These are phyloP conservation scores for Bagarius yarrelli DNA, from an alignment of 2,113 vertebrate genomes.

Conservation along the genomic window DNA sequence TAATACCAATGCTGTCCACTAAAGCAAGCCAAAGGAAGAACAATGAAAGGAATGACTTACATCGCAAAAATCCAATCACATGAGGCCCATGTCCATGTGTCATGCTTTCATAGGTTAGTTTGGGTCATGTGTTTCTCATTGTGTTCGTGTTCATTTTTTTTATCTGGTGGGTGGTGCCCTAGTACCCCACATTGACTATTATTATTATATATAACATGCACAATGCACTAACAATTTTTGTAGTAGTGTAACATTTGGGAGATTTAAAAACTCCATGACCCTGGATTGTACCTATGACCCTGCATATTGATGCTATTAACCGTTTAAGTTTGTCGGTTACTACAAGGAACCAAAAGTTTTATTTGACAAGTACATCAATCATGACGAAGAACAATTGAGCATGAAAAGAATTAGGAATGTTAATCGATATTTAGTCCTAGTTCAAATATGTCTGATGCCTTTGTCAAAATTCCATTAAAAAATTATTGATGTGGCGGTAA, in stretches of 20 bases:
- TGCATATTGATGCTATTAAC: not conserved
- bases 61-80: no score
- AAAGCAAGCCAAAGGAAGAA: no score
- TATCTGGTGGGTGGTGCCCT: no score
- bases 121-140: no score
- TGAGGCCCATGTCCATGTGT: no score
- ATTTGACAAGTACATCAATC: not conserved
- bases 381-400: not conserved
- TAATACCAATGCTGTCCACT: no score
- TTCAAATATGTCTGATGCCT: not conserved
- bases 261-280: not conserved
- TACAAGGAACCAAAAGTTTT: not conserved
- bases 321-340: not conserved
- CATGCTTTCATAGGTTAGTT: no score
- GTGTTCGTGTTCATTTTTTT: no score
- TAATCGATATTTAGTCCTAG: not conserved
- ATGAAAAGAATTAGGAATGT: not conserved
- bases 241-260: not conserved
- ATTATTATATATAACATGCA: no score
- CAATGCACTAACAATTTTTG: no score
- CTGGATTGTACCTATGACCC: not conserved
- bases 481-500: not conserved
- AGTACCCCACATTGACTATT: no score
- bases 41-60: no score
- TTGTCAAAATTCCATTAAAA: not conserved